Percentiles rank a stretch among this genome's conserved stretches.
phyloP scores from a whole-genome alignment of 2,113 vertebrate species.

The Psettodes erumei region DNA sequence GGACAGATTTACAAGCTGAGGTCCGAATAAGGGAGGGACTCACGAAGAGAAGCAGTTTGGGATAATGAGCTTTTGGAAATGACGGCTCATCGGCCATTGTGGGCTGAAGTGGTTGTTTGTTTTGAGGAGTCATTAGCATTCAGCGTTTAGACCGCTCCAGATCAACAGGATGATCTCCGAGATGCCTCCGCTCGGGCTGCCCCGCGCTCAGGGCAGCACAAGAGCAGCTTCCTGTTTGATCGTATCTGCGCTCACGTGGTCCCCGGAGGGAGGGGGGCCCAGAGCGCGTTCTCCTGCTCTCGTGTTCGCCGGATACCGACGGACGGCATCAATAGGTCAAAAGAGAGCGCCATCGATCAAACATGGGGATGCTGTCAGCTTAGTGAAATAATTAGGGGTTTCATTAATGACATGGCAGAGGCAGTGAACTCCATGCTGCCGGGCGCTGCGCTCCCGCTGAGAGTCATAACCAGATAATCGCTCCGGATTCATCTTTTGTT shows the following conservation, averaged over 20 bases:
- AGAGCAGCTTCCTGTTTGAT: conserved; percentile 70
- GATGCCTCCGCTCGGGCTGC: conserved; percentile 37
- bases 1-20: not conserved
- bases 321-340: conserved; percentile 67
- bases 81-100: conserved; percentile 5
- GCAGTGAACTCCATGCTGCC: conserved; percentile 52
- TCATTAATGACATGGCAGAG: conserved; percentile 67
- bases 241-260: conserved; percentile 73
- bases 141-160: conserved; percentile 55
- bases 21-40: not conserved
- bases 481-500: conserved; percentile 73
- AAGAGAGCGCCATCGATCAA: conserved; percentile 66
- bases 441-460: conserved; percentile 55
- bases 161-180: conserved; percentile 58
- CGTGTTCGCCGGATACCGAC: conserved; percentile 53
- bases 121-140: conserved; percentile 57
- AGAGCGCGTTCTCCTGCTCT: conserved; percentile 12
- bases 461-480: conserved; percentile 71
- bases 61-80: conserved; percentile 44
- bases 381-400: conserved; percentile 72
- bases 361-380: conserved; percentile 66
- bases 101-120: conserved; percentile 60
- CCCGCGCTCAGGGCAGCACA: conserved; percentile 47
- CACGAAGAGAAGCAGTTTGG: not conserved
- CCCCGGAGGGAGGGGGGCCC: conserved; percentile 39